Conservation (phyloP, 2,888 invertebrate species). For the Drosophila subquinaria region DNA sequence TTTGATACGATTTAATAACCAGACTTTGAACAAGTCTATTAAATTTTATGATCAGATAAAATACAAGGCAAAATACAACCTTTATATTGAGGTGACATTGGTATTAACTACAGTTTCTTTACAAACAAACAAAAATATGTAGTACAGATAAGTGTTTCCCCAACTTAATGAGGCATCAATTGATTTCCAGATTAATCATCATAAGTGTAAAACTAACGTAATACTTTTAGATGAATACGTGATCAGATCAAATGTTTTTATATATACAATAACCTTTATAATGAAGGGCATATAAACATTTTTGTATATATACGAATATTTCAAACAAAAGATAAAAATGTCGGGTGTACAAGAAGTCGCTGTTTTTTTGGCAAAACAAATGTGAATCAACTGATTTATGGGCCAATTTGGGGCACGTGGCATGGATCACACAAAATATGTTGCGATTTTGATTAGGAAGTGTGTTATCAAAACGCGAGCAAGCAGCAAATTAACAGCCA, state of each 20-base stretch:
- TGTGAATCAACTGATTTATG: constrained; percentile 46
- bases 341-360: neutral
- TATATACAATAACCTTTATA: neutral
- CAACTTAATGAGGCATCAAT: neutral
- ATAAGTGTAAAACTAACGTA: neutral
- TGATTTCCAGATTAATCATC: constrained; percentile 3
- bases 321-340: neutral
- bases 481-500: constrained; percentile 22
- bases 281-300: constrained; percentile 13
- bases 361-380: constrained; percentile 24
- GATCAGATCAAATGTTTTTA: constrained; percentile 2
- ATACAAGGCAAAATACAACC: constrained; percentile 25
- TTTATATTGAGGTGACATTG: neutral
- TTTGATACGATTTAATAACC: constrained; percentile 38
- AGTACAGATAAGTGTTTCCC: neutral
- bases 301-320: neutral
- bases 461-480: constrained; percentile 37
- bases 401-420: constrained; percentile 59
- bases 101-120: constrained; percentile 9
- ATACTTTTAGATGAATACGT: constrained; percentile 3
- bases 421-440: constrained; percentile 44
- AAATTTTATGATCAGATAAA: constrained; percentile 67
- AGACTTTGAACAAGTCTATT: constrained; percentile 61
- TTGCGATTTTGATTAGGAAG: constrained; percentile 36
- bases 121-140: neutral